Evolutionary conservation across 2,113 vertebrate genomes (phyloP).

Genomic region (Physeter macrocephalus): DNA sequence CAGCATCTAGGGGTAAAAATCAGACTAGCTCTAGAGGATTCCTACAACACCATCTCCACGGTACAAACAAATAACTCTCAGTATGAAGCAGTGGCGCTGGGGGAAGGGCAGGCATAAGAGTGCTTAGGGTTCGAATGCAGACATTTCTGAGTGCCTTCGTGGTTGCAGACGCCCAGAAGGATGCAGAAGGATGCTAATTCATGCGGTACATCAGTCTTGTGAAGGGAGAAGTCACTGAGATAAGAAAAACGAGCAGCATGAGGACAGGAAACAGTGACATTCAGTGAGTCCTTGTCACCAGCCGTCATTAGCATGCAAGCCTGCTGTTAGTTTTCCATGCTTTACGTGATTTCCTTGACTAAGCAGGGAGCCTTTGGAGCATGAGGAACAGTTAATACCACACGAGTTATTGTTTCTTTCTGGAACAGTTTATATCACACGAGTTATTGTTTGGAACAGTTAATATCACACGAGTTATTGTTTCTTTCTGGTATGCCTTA

Average conservation of each 20-base stretch:
- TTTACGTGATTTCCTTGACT: constrained; percentile 75
- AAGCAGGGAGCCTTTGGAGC: constrained; percentile 68
- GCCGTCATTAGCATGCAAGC: constrained; percentile 77
- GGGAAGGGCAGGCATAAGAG: background rate
- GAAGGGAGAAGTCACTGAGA: constrained; percentile 75
- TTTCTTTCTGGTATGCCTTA: constrained; percentile 67
- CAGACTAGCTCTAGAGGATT: background rate
- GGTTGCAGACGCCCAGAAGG: constrained; percentile 70
- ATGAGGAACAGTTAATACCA: constrained; percentile 64
- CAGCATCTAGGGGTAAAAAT: constrained; percentile 41
- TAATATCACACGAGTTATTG: constrained; percentile 75
- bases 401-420: constrained; percentile 77
- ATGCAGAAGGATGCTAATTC: constrained; percentile 76
- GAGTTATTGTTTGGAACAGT: constrained; percentile 76
- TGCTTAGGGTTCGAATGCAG: background rate
- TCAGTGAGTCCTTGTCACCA: constrained; percentile 79
- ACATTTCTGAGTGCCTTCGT: constrained; percentile 57
- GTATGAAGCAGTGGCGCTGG: background rate
- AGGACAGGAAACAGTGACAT: constrained; percentile 75
- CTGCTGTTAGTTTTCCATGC: constrained; percentile 69
- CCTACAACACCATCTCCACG: background rate
- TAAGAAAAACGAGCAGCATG: constrained; percentile 75
- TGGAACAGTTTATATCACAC: constrained; percentile 69
- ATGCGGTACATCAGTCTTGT: constrained; percentile 69
- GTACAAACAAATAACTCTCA: background rate